These are phyloP conservation scores for Ceriagrion tenellum DNA, from an alignment of 2,888 invertebrate genomes.

Conservation along the genomic window DNA sequence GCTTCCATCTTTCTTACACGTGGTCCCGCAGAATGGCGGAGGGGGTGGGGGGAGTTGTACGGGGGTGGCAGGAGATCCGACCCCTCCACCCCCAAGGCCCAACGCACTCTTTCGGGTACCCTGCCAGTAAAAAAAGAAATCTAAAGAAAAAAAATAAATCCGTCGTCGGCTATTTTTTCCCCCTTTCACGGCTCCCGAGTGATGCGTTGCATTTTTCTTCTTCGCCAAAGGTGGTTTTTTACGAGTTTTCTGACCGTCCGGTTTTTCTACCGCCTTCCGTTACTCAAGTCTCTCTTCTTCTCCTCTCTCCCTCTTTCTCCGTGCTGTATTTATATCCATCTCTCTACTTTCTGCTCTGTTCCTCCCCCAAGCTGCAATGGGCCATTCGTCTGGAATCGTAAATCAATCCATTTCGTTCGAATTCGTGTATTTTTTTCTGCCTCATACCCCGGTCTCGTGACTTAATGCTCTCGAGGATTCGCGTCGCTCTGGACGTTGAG, in stretches of 20 bases:
- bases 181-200: not conserved
- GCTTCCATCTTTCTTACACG: not conserved
- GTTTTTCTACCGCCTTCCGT: not conserved
- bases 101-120: not conserved
- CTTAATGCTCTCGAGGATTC: not conserved
- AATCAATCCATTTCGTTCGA: constrained; percentile 15
- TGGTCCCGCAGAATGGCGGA: too few species aligned
- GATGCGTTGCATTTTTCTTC: constrained; percentile 10
- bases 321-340: too few species aligned
- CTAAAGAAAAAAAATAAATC: not conserved
- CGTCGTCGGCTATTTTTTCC: not conserved
- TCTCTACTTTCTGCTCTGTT: not conserved
- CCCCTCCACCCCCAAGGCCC: not conserved
- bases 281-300: not conserved
- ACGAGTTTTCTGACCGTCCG: not conserved
- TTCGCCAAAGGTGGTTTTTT: constrained; percentile 8
- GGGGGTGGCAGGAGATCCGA: too few species aligned
- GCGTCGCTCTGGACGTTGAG: not conserved
- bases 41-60: too few species aligned
- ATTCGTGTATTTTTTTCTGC: not conserved
- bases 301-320: not conserved
- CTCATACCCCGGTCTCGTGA: not conserved
- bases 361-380: not conserved
- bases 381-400: not conserved
- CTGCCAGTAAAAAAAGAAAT: not conserved